Percentiles rank a stretch among this genome's conserved stretches.
These are phyloP conservation scores for Palythoa caribaeorum DNA, from an alignment of 92 coral and sea anemone species.

Conservation along the genomic window DNA sequence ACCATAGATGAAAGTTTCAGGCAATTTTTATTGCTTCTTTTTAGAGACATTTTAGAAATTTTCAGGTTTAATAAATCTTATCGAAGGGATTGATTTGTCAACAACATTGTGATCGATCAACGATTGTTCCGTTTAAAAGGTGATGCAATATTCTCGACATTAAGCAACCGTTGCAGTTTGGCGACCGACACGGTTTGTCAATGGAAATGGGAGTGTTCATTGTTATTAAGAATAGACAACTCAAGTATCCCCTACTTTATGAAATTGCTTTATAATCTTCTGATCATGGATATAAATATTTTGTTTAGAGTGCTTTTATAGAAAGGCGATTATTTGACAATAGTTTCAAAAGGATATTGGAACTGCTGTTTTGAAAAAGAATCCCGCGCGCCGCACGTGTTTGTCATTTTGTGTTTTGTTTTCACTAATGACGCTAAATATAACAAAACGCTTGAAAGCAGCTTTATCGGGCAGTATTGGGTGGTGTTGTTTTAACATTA, in stretches of 20 bases:
- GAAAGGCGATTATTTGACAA: background rate
- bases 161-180: background rate
- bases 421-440: background rate
- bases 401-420: background rate
- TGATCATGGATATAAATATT: background rate
- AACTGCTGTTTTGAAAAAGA: background rate
- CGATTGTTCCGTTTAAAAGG: background rate
- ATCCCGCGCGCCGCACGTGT: background rate
- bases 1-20: background rate
- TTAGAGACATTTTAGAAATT: background rate
- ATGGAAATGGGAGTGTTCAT: conserved; percentile 3
- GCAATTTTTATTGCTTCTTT: background rate
- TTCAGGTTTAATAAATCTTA: background rate
- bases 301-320: conserved; percentile 14
- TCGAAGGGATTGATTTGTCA: background rate
- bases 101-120: background rate
- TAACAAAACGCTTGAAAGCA: background rate
- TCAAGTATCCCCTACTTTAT: conserved; percentile 32
- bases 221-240: background rate
- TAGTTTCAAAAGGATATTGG: conserved; percentile 1
- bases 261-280: conserved; percentile 30
- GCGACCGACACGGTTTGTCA: background rate
- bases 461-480: background rate
- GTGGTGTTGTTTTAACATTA: background rate
- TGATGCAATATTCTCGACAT: background rate